phyloP scores from a whole-genome alignment of 2,797 vertebrate species.

The Anguilla marmorata region DNA sequence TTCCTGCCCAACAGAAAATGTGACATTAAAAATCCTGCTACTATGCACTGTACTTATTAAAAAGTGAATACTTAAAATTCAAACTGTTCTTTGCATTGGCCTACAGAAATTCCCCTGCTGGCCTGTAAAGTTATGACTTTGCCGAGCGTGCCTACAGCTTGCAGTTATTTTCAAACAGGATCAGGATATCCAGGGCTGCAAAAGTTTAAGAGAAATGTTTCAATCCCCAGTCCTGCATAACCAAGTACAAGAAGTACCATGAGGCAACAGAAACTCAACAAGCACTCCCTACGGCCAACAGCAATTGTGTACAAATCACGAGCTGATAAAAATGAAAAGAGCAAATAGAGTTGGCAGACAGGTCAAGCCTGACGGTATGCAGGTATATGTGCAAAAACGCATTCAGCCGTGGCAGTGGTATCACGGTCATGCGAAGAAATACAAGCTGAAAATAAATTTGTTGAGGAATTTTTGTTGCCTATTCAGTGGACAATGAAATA shows the following conservation, averaged over 20 bases:
- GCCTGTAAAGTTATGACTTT: not conserved
- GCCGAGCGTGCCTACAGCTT: not conserved
- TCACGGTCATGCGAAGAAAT: not conserved
- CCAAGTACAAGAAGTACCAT: not conserved
- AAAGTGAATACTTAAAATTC: not conserved
- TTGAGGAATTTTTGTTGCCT: not conserved
- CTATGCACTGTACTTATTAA: not conserved
- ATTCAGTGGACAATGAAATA: not conserved
- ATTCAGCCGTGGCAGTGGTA: not conserved
- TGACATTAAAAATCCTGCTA: not conserved
- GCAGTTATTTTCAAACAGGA: not conserved
- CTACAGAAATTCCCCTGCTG: conserved; percentile 49
- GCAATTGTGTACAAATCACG: not conserved
- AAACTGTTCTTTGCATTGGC: conserved; percentile 50
- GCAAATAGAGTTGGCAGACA: not conserved
- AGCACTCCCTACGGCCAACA: not conserved
- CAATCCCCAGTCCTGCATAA: not conserved
- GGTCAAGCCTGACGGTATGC: not conserved
- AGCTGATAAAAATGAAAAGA: not conserved
- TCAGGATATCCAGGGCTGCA: not conserved
- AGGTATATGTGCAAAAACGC: not conserved
- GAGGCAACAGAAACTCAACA: not conserved
- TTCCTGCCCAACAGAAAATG: not conserved
- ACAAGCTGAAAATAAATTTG: not conserved
- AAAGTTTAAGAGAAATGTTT: not conserved